Conservation (phyloP, 2,113 vertebrate species). For the Colinus virginianus region DNA sequence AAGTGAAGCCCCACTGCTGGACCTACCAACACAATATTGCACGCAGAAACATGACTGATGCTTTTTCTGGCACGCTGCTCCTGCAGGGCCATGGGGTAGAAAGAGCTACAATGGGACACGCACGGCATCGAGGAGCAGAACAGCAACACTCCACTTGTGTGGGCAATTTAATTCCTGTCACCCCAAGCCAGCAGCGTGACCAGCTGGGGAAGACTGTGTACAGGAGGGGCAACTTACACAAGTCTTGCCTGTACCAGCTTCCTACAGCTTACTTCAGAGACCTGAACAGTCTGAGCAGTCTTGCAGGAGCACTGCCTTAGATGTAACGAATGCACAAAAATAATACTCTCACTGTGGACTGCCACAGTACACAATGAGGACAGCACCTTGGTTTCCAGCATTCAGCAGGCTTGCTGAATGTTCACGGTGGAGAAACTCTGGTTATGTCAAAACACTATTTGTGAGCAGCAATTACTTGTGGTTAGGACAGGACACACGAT, state of each 20-base stretch:
- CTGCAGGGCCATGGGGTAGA: neutral
- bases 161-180: neutral
- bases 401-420: neutral
- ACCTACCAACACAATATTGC: neutral
- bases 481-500: neutral
- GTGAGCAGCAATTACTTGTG: neutral
- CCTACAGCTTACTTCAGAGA: neutral
- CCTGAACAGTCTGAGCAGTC: neutral
- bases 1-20: neutral
- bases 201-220: neutral
- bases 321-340: neutral
- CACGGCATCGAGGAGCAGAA: neutral
- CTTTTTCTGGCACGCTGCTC: neutral
- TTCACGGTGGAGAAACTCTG: neutral
- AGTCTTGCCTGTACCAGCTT: neutral
- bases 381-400: neutral
- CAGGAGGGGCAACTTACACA: neutral
- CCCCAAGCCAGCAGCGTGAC: neutral
- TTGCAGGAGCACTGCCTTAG: neutral
- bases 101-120: neutral
- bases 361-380: neutral
- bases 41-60: accelerated
- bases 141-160: neutral
- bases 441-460: neutral
- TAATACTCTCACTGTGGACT: neutral